These are phyloP conservation scores for Fissipunctia ypsillon DNA, from an alignment of 2,888 invertebrate genomes.

Conservation along the genomic window DNA sequence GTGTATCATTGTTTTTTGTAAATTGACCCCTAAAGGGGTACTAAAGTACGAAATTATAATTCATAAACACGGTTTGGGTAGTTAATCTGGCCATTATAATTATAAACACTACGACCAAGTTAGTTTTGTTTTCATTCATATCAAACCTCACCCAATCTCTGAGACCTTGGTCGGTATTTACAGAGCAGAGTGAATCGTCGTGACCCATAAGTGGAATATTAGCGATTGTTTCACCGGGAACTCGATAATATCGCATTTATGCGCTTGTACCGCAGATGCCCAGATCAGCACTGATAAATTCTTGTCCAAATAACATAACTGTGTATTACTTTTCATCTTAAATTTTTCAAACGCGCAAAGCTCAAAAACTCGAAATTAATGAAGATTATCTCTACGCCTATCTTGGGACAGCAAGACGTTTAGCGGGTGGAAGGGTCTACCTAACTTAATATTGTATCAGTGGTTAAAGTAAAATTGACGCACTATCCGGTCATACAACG, in stretches of 20 bases:
- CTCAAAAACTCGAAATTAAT: neutral
- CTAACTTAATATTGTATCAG: no score
- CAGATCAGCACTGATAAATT: slow-evolving; percentile 3
- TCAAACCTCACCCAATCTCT: slow-evolving; percentile 29
- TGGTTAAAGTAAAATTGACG: neutral
- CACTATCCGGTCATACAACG: neutral
- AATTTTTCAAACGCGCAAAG: neutral
- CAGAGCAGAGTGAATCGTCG: slow-evolving; percentile 47
- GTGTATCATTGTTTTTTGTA: no score
- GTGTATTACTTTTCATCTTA: neutral
- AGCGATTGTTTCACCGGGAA: slow-evolving; percentile 39
- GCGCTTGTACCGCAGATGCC: slow-evolving; percentile 15
- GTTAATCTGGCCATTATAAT: slow-evolving; percentile 7
- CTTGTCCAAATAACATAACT: neutral
- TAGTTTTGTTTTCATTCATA: slow-evolving; percentile 48
- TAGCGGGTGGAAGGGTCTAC: no score
- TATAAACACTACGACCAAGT: slow-evolving; percentile 26
- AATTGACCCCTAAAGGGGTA: no score
- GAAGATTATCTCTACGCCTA: neutral
- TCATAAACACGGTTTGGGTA: neutral
- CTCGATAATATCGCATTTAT: slow-evolving; percentile 38
- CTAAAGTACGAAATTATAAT: neutral
- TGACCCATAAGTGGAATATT: slow-evolving; percentile 49
- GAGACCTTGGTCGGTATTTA: slow-evolving; percentile 52
- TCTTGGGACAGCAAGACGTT: neutral